phyloP scores from a whole-genome alignment of 2,113 vertebrate species.

The Chroicocephalus ridibundus region DNA sequence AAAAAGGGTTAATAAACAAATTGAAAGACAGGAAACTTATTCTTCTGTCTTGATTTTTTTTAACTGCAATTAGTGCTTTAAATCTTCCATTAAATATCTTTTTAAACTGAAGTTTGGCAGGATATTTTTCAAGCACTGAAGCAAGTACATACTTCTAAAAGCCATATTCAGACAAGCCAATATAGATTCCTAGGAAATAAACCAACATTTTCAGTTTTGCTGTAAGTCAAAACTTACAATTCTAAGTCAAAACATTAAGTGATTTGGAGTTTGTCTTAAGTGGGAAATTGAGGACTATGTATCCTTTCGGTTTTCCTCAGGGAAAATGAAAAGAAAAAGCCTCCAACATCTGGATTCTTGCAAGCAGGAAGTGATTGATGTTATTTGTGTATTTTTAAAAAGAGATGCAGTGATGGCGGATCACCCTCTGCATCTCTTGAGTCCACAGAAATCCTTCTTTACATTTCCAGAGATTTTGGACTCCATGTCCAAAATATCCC shows the following conservation, averaged over 20 bases:
- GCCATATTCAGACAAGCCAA: not conserved
- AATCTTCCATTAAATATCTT: not conserved
- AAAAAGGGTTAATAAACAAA: slow-evolving; percentile 9
- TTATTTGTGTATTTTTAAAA: not conserved
- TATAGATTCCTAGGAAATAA: not conserved
- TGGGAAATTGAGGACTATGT: not conserved
- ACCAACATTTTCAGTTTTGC: not conserved
- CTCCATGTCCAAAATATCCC: not conserved
- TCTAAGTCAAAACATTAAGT: not conserved
- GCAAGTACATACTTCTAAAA: not conserved
- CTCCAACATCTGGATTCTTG: not conserved
- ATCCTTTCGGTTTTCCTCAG: not conserved
- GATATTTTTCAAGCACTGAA: not conserved
- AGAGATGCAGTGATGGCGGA: not conserved
- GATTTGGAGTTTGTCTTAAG: not conserved
- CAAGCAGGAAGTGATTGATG: not conserved
- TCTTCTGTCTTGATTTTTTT: not conserved
- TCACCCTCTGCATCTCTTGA: not conserved
- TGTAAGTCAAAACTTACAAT: not conserved
- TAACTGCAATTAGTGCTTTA: not conserved
- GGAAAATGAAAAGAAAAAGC: not conserved
- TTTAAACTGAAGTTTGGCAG: not conserved
- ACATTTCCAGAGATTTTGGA: not conserved
- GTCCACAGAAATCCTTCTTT: not conserved
- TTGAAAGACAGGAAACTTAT: not conserved